A percentile compares a stretch with the other conserved stretches of the same genome.
These are phyloP conservation scores for Thomomys bottae DNA, from an alignment of 2,113 vertebrate genomes.

Conservation along the genomic window DNA sequence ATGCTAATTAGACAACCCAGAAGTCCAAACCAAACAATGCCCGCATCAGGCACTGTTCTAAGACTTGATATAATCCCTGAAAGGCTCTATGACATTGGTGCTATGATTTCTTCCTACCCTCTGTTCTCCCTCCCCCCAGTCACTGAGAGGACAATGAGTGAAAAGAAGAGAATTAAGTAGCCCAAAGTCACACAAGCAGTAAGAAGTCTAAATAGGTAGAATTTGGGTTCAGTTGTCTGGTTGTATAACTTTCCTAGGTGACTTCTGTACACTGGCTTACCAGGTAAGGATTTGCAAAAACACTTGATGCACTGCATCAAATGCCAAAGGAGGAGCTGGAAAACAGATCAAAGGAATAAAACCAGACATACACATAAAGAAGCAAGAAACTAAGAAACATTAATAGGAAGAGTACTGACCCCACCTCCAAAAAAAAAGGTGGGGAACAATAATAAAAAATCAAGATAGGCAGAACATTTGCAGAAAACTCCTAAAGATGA, in stretches of 20 bases:
- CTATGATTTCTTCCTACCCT: too few relatives aligned
- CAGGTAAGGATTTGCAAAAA: background rate
- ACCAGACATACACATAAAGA: background rate
- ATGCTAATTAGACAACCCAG: background rate
- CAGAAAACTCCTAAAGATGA: background rate
- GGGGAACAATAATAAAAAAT: accelerated
- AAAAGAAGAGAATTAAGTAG: background rate
- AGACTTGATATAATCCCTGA: background rate
- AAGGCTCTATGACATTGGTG: background rate
- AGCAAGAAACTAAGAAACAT: background rate
- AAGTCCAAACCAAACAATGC: background rate
- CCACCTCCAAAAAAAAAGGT: background rate
- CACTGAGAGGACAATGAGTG: background rate
- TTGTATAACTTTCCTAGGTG: background rate
- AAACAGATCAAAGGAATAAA: background rate
- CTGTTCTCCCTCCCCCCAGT: background rate
- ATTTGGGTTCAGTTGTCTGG: background rate
- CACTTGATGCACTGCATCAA: background rate
- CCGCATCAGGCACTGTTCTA: background rate
- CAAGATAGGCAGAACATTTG: background rate
- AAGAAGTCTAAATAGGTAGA: background rate
- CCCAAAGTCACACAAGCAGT: background rate
- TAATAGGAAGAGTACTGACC: background rate
- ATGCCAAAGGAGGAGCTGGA: background rate
- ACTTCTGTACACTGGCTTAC: background rate